These are phyloP conservation scores for Pseudochaenichthys georgianus DNA, from an alignment of 2,797 vertebrate genomes.

Conservation along the genomic window DNA sequence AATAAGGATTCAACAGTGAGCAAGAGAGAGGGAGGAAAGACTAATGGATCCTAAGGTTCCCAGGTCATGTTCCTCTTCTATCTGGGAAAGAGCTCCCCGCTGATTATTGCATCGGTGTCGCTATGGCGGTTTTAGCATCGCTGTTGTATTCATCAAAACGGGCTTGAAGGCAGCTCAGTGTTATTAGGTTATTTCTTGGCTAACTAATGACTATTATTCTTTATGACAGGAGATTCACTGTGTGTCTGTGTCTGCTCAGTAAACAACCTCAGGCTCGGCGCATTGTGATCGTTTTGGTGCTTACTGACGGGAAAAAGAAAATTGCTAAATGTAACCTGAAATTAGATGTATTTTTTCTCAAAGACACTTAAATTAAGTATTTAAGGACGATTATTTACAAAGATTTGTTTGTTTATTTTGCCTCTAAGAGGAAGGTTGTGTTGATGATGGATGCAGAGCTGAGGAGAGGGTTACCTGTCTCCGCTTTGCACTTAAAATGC, in stretches of 20 bases:
- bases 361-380: slow-evolving; percentile 18
- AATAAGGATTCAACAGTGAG: slow-evolving; percentile 75
- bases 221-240: slow-evolving; percentile 70
- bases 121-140: slow-evolving; percentile 38
- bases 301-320: slow-evolving; percentile 33
- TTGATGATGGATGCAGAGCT: slow-evolving; percentile 44
- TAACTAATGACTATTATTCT: slow-evolving; percentile 82
- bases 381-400: slow-evolving; percentile 4
- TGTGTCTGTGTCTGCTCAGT: slow-evolving; percentile 56
- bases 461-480: slow-evolving; percentile 67
- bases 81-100: slow-evolving; percentile 59
- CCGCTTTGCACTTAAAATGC: slow-evolving; percentile 69
- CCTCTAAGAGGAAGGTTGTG: slow-evolving; percentile 30
- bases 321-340: slow-evolving; percentile 15
- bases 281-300: slow-evolving; percentile 26
- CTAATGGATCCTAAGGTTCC: slow-evolving; percentile 72
- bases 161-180: slow-evolving; percentile 72
- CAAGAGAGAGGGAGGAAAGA: slow-evolving; percentile 61
- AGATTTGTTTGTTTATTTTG: not conserved
- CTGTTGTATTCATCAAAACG: slow-evolving; percentile 77
- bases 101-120: slow-evolving; percentile 65
- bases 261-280: slow-evolving; percentile 72
- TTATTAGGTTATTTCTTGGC: slow-evolving; percentile 82
- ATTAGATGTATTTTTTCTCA: slow-evolving; percentile 16
- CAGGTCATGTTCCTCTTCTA: slow-evolving; percentile 72